Percentiles rank a stretch among this genome's conserved stretches.
Conservation (phyloP, 2,797 vertebrate species). For the Crax fasciolata region DNA sequence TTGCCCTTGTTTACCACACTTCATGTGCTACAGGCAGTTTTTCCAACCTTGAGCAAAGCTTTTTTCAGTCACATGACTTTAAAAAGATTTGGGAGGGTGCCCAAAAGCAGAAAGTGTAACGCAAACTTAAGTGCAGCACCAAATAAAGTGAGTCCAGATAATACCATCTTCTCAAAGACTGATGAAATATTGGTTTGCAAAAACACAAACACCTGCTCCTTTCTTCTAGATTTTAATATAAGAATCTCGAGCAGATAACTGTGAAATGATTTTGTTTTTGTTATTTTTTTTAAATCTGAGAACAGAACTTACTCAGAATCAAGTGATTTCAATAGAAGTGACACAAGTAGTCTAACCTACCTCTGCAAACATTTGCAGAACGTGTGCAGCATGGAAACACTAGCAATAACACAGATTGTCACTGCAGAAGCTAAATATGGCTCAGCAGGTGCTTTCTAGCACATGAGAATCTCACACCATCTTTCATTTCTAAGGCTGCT, state of each 20-base stretch:
- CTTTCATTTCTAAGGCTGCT: neutral
- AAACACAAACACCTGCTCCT: neutral
- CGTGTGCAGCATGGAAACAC: rapidly evolving
- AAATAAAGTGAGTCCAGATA: neutral
- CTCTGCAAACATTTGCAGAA: neutral
- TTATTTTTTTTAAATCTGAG: neutral
- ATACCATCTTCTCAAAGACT: neutral
- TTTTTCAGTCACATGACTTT: neutral
- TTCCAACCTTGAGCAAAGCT: neutral
- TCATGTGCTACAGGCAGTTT: neutral
- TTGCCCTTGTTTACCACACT: neutral
- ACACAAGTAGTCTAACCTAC: neutral
- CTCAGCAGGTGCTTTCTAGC: neutral
- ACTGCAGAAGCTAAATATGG: neutral
- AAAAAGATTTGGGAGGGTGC: neutral
- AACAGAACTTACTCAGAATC: neutral
- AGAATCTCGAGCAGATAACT: neutral
- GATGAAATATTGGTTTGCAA: neutral
- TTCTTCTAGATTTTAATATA: neutral
- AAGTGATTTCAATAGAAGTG: neutral
- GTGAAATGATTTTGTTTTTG: neutral
- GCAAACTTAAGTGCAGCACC: neutral
- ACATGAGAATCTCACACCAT: neutral
- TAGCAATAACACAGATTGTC: neutral
- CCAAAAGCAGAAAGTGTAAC: neutral